Evolutionary conservation across 2,113 vertebrate genomes (phyloP).

Genomic region (Platysteira castanea): DNA sequence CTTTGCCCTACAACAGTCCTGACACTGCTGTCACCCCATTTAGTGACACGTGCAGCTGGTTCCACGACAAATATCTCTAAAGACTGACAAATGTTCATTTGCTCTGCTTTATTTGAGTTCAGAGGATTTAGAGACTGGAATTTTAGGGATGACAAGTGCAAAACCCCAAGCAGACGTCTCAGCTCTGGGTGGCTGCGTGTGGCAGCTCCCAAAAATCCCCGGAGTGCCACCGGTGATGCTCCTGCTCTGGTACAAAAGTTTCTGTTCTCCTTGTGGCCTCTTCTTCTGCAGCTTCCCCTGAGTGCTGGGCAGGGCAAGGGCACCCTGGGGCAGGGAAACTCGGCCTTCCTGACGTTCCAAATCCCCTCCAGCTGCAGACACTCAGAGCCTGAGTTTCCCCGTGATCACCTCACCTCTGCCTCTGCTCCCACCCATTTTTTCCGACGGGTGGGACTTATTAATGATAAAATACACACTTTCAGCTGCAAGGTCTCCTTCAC

Average conservation of each 20-base stretch:
- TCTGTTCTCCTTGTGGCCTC: not conserved
- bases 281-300: not conserved
- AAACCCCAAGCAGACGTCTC: not conserved
- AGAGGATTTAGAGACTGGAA: not conserved
- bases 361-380: not conserved
- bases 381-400: not conserved
- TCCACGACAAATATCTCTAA: not conserved
- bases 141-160: not conserved
- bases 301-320: not conserved
- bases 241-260: not conserved
- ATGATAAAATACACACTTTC: not conserved
- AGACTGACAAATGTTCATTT: not conserved
- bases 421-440: not conserved
- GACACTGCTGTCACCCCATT: not conserved
- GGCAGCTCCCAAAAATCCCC: not conserved
- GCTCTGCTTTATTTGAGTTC: not conserved
- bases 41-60: fast-evolving
- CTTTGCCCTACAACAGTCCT: not conserved
- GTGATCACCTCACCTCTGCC: not conserved
- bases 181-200: not conserved
- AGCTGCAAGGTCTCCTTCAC: not conserved
- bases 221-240: not conserved
- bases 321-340: not conserved
- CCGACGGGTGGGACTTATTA: not conserved
- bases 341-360: not conserved